Evolutionary conservation across 2,113 vertebrate species (phyloP), one percentile per base, ranked within the genome.

Genomic region (Taxidea taxus): DNA sequence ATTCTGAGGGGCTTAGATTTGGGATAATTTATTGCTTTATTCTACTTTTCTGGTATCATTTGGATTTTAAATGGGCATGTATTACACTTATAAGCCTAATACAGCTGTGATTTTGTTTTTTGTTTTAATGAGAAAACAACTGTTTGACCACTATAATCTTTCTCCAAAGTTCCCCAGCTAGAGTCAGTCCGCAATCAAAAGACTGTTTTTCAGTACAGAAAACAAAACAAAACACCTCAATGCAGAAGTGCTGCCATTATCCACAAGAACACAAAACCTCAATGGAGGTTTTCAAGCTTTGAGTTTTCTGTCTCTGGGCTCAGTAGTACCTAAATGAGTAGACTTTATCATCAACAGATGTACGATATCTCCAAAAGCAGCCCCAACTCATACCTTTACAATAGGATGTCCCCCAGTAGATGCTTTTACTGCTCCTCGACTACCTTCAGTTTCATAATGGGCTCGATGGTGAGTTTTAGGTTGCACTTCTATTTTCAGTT

Each of bases 371-470:
- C 68, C 20, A 75, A 75, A 90, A 93, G n/a, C 97, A 37, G 92
- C 12, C 13, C 92, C 97, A 78, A 39, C 82, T 98, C 98, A 98
- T 99, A 99, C 99, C 99, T 99, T 99, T 89, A 99, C 99, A 91
- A 99, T 97, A 77, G 99, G 99, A 97, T 99, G 99, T 93, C 99
- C 99, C 82, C 99, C 99, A 5, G 99, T 99, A 74, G 99, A 97
- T 89, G 99, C 99, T 98, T 99, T 99, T 86, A 99, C 98, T 66
- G 99, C 99, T 98, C 99, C 99, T 98, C 99, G 99, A 98, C 99
- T 99, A 98, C 99, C 99, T 99, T 99, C 99, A 0, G 99, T 99
- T 99, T 99, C 99, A 97, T 99, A 99, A 98, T 99, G 99, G 68
- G 99, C 99, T 99, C 99, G 98, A 98, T 99, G 99, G 98, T 99